Evolutionary conservation across 2,113 vertebrate genomes (phyloP).

Genomic region (Crotalus horridus): DNA sequence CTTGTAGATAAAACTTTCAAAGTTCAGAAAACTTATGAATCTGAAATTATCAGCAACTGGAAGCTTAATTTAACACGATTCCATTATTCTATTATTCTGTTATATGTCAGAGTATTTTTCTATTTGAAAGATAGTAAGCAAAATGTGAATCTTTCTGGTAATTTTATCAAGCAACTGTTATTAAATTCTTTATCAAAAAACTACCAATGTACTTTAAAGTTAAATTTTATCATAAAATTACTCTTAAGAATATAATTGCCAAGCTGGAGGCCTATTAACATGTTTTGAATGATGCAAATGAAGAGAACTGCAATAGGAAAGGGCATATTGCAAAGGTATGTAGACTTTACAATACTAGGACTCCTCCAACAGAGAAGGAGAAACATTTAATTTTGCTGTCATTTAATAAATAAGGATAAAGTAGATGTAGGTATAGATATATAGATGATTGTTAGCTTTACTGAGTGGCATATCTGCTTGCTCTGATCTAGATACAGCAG

Average conservation of each 20-base stretch:
- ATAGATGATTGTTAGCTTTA: neutral
- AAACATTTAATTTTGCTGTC: neutral
- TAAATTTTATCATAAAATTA: neutral
- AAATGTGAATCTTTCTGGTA: neutral
- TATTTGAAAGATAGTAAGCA: neutral
- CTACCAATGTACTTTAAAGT: neutral
- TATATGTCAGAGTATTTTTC: neutral
- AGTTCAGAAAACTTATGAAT: neutral
- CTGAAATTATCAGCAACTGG: neutral
- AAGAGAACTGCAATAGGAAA: neutral
- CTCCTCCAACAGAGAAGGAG: neutral
- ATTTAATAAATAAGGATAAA: neutral
- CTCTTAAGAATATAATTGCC: neutral
- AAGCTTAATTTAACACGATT: neutral
- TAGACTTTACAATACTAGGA: neutral
- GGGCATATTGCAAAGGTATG: neutral
- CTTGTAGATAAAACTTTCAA: neutral
- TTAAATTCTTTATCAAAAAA: neutral
- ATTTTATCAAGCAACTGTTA: neutral
- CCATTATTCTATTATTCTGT: neutral
- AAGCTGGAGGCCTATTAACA: neutral
- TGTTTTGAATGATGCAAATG: neutral
- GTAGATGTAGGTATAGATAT: neutral
- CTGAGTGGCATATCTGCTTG: neutral
- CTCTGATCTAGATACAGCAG: neutral